phyloP scores from a whole-genome alignment of 1,140 invertebrate genomes.

The Drosophila mauritiana region DNA sequence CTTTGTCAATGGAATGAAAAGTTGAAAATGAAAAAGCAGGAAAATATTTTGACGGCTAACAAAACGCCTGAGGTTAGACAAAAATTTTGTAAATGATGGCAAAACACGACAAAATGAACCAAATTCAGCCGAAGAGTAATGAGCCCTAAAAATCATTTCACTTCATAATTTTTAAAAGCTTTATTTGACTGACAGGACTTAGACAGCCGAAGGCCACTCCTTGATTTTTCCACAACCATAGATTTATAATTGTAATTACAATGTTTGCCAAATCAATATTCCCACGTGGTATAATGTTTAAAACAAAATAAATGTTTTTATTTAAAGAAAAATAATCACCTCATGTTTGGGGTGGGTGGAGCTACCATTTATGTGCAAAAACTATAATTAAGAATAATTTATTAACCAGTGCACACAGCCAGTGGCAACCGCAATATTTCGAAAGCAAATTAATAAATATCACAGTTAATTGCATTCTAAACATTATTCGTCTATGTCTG shows the following conservation, averaged over 20 bases:
- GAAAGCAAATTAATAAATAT: conserved; percentile 66
- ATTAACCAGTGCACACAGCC: conserved; percentile 15
- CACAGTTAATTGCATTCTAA: conserved; percentile 67
- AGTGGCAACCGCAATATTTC: conserved; percentile 28
- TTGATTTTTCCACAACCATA: background rate
- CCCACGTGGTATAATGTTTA: background rate
- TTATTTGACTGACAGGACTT: conserved; percentile 37
- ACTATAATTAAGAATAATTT: conserved; percentile 19
- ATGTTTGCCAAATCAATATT: conserved; percentile 6
- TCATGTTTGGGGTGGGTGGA: too few relatives aligned
- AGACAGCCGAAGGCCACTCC: conserved; percentile 16
- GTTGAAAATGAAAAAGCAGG: background rate
- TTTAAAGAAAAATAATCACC: background rate
- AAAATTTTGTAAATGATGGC: conserved; percentile 59
- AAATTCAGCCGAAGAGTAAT: background rate
- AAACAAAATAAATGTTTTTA: background rate
- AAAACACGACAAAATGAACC: conserved; percentile 42
- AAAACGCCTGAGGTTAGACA: conserved; percentile 58
- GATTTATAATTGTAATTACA: background rate
- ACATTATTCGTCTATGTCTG: conserved; percentile 40
- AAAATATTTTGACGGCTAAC: conserved; percentile 18
- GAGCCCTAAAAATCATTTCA: conserved; percentile 23
- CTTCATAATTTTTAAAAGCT: conserved; percentile 36
- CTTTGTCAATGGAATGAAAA: conserved; percentile 1
- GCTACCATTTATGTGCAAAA: background rate